Evolutionary conservation across 2,888 invertebrate genomes (phyloP), one percentile per base, ranked within the genome.

Genomic region (Pristionchus exspectatus): DNA sequence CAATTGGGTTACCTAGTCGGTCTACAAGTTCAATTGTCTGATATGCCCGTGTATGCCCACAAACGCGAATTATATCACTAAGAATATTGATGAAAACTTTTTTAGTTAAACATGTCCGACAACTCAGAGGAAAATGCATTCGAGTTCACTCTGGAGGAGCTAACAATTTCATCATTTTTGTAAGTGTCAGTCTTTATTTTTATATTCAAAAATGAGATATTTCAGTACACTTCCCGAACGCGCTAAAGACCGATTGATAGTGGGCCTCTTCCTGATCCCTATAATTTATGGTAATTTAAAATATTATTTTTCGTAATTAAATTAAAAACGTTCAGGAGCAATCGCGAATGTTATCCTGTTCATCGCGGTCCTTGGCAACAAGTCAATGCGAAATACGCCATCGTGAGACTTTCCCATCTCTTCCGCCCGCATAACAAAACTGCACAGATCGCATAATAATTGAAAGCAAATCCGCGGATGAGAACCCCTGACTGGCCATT

Each of bases 181-280:
- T 81, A n/a, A 81, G 81, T 81, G 27, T 14, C 12, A 14, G 12
- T 5, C 21, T 7, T n/a, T 0, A 33, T 24, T 77, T 50, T 1
- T 14, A 1, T n/a, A 0, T 24, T n/a, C 9, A 33, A 18, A 2
- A 33, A 38, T 30, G 16, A 24, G 3, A 14, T 14, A 33, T 54
- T 81, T 81, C 81, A 81, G 81, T 54, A 81, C 81, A 2, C 38
- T 33, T 10, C 50, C 81, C 10, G 81, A 81, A 16, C 81, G 81
- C 12, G 44, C 81, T 0, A 54, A 81, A 5, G 81, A 81, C 14
- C 54, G 81, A 21, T 50, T 81, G 50, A 81, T 81, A n/a, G 81
- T 81, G n/a, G 81, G 81, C 24, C 27, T 81, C 14, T 81, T 81
- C n/a, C 81, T 81, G n/a, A 81, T 81, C 50, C 50, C 81, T 10